These are phyloP conservation scores for Chydorus sphaericus DNA, from an alignment of 2,888 invertebrate species.

Conservation along the genomic window DNA sequence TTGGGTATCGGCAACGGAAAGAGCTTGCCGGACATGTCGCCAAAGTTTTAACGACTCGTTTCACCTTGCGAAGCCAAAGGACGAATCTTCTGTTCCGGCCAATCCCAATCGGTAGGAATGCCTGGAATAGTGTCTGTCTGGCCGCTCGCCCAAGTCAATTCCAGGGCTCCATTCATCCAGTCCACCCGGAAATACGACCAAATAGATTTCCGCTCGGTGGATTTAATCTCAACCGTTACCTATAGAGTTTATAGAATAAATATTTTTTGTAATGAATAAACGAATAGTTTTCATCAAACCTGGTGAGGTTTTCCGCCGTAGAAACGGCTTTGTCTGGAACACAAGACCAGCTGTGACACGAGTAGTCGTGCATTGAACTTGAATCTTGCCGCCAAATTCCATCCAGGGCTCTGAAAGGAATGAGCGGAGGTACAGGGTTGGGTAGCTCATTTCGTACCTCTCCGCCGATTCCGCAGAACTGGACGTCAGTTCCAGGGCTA, in stretches of 20 bases:
- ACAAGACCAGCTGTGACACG: conserved; percentile 29
- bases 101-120: not conserved
- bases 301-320: conserved; percentile 36
- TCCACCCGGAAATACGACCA: conserved; percentile 33
- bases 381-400: conserved; percentile 34
- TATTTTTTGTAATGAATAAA: too few relatives aligned
- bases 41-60: conserved; percentile 35
- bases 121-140: not conserved
- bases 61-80: conserved; percentile 29
- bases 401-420: conserved; percentile 36
- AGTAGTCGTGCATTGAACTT: conserved; percentile 29
- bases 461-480: conserved; percentile 24
- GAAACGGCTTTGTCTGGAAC: conserved; percentile 38
- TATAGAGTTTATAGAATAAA: too few relatives aligned
- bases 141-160: conserved; percentile 28
- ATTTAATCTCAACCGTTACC: conserved; percentile 33
- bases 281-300: too few relatives aligned
- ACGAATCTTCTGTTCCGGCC: conserved; percentile 28
- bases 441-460: conserved; percentile 32
- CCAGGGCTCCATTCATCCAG: conserved; percentile 31
- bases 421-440: conserved; percentile 35
- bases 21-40: conserved; percentile 32
- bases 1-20: conserved; percentile 29
- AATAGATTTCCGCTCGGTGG: conserved; percentile 26
- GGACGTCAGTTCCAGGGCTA: conserved; percentile 18